These are phyloP conservation scores for Leuciscus idus DNA, from an alignment of 2,113 vertebrate species.

Conservation along the genomic window DNA sequence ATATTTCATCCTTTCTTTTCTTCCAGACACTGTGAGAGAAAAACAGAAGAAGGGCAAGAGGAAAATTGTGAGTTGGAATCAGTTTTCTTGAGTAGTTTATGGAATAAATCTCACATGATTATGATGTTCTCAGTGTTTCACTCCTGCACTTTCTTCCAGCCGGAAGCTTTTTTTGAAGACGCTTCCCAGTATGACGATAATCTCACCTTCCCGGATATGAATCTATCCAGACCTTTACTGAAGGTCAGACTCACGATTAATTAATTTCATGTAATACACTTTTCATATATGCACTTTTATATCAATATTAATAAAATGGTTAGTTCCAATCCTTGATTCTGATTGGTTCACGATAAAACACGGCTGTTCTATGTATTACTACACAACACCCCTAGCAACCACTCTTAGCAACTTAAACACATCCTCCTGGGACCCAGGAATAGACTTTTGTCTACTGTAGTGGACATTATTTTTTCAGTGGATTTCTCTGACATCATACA, in stretches of 20 bases:
- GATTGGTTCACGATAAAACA: too few relatives aligned
- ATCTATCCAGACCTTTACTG: slow-evolving; percentile 92
- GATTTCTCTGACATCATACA: too few relatives aligned
- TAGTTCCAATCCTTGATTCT: too few relatives aligned
- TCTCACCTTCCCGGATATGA: slow-evolving; percentile 94
- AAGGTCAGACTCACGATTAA: slow-evolving; percentile 79
- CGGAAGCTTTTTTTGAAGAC: slow-evolving; percentile 86
- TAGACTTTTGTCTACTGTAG: too few relatives aligned
- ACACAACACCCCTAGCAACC: too few relatives aligned
- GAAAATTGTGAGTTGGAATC: slow-evolving; percentile 68
- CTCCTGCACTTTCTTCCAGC: slow-evolving; percentile 67
- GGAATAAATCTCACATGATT: neutral
- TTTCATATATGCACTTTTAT: too few relatives aligned
- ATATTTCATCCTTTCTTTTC: slow-evolving; percentile 7
- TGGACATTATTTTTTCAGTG: too few relatives aligned
- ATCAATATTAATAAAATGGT: too few relatives aligned
- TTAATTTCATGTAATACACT: too few relatives aligned
- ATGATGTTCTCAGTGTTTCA: neutral
- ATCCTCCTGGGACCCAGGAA: too few relatives aligned
- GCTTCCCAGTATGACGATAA: slow-evolving; percentile 87
- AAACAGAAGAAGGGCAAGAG: slow-evolving; percentile 79
- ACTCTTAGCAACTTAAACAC: too few relatives aligned
- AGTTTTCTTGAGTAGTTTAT: neutral
- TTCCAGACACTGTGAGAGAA: slow-evolving; percentile 85
- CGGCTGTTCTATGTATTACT: too few relatives aligned